phyloP scores from a whole-genome alignment of 1,140 invertebrate species.

The Temnothorax nylanderi region DNA sequence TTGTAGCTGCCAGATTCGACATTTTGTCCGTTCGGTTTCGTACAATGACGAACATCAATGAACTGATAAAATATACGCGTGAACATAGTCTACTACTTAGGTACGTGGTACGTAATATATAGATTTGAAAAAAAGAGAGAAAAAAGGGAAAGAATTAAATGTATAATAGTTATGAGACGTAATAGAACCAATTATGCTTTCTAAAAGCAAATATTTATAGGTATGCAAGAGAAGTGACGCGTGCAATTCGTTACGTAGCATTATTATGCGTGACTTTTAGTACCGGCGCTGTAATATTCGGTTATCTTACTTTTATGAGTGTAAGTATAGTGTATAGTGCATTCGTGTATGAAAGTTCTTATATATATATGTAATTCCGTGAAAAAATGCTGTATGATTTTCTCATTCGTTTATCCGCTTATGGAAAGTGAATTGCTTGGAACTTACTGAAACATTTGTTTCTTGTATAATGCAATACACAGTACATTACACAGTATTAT shows the following conservation, averaged over 20 bases:
- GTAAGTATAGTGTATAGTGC: slow-evolving; percentile 32
- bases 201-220: slow-evolving; percentile 38
- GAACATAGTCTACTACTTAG: slow-evolving; percentile 56
- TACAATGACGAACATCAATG: background rate
- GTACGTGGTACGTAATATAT: slow-evolving; percentile 52
- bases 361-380: too few species aligned
- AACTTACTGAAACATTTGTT: background rate
- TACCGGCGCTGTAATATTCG: slow-evolving; percentile 52
- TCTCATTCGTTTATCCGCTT: background rate
- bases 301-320: slow-evolving; percentile 58
- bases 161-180: background rate
- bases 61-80: slow-evolving; percentile 6
- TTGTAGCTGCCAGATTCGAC: slow-evolving; percentile 50
- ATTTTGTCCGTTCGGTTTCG: slow-evolving; percentile 45
- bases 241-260: slow-evolving; percentile 48
- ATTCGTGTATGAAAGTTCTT: background rate
- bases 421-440: background rate
- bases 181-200: background rate
- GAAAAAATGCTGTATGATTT: background rate
- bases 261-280: slow-evolving; percentile 38
- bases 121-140: background rate
- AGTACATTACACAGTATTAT: background rate
- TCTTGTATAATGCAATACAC: background rate
- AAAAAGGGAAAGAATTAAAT: background rate
- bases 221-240: slow-evolving; percentile 46